Conservation (phyloP, 2,113 vertebrate genomes). For the Piaya cayana region DNA sequence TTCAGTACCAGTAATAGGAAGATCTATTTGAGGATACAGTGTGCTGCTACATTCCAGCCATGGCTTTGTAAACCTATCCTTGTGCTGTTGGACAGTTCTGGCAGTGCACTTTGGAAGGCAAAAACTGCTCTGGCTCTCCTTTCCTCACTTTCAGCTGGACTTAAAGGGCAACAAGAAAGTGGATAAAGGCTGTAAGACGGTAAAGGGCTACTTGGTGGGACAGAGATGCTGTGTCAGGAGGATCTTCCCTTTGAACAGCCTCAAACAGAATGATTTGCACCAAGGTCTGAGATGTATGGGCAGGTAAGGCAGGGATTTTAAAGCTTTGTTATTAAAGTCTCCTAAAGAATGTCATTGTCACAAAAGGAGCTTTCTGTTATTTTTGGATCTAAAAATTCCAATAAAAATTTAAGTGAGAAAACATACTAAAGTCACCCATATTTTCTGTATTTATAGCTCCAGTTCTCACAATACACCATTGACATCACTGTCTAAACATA, state of each 20-base stretch:
- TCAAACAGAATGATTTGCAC: neutral
- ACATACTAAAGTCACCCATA: neutral
- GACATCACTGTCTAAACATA: neutral
- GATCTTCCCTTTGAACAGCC: neutral
- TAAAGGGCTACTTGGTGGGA: neutral
- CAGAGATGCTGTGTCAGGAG: neutral
- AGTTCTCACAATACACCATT: neutral
- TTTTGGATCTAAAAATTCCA: neutral
- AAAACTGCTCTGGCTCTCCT: neutral
- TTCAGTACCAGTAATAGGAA: neutral
- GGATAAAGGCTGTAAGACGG: neutral
- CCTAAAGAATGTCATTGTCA: neutral
- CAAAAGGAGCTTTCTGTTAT: neutral
- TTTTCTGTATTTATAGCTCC: neutral
- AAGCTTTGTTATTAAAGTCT: neutral
- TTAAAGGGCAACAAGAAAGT: neutral
- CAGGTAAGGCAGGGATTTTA: neutral
- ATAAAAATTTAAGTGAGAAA: neutral
- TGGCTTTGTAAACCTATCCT: neutral
- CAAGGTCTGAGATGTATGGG: neutral
- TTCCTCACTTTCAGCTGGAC: neutral
- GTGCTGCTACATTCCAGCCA: rapidly evolving
- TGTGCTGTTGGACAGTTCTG: neutral
- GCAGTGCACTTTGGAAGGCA: neutral
- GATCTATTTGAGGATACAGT: neutral